These are phyloP conservation scores for Diorhabda elongata DNA, from an alignment of 1,140 invertebrate species.

Conservation along the genomic window DNA sequence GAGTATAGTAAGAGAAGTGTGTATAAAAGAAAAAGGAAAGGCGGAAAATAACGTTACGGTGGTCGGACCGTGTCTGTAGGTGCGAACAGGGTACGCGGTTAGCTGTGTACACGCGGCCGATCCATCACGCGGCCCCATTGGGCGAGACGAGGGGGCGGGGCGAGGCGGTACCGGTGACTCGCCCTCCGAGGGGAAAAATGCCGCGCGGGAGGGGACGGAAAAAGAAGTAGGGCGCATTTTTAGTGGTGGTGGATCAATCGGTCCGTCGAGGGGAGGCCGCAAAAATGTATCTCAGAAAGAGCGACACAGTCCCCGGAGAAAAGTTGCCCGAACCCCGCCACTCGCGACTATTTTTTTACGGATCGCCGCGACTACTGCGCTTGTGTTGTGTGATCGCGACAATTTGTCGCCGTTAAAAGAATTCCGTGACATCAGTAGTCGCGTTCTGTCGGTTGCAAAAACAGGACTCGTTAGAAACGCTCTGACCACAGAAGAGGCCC, in stretches of 20 bases:
- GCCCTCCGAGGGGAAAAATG: slow-evolving; percentile 56
- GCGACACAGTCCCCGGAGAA: slow-evolving; percentile 26
- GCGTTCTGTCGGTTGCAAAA: slow-evolving; percentile 47
- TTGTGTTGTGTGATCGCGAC: slow-evolving; percentile 45
- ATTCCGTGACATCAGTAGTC: slow-evolving; percentile 48
- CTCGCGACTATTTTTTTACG: slow-evolving; percentile 35
- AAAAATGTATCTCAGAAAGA: slow-evolving; percentile 23
- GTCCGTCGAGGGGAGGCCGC: slow-evolving; percentile 39
- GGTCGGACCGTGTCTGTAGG: slow-evolving; percentile 21
- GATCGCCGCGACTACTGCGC: slow-evolving; percentile 38
- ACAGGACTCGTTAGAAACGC: slow-evolving; percentile 41
- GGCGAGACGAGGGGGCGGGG: slow-evolving; percentile 49
- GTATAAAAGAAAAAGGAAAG: slow-evolving; percentile 16
- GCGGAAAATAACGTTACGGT: slow-evolving; percentile 16
- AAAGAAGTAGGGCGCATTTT: slow-evolving; percentile 49
- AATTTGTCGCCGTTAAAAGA: slow-evolving; percentile 51
- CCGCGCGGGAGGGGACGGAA: slow-evolving; percentile 45
- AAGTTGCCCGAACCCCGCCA: slow-evolving; percentile 25
- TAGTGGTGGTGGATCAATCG: slow-evolving; percentile 47
- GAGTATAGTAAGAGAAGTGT: slow-evolving; percentile 3
- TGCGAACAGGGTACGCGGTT: slow-evolving; percentile 26
- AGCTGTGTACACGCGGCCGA: slow-evolving; percentile 36
- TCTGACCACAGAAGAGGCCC: slow-evolving; percentile 33
- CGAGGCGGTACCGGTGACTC: slow-evolving; percentile 43
- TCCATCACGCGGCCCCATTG: slow-evolving; percentile 41